phyloP scores from a whole-genome alignment of 2,113 vertebrate genomes.

The Lontra canadensis region DNA sequence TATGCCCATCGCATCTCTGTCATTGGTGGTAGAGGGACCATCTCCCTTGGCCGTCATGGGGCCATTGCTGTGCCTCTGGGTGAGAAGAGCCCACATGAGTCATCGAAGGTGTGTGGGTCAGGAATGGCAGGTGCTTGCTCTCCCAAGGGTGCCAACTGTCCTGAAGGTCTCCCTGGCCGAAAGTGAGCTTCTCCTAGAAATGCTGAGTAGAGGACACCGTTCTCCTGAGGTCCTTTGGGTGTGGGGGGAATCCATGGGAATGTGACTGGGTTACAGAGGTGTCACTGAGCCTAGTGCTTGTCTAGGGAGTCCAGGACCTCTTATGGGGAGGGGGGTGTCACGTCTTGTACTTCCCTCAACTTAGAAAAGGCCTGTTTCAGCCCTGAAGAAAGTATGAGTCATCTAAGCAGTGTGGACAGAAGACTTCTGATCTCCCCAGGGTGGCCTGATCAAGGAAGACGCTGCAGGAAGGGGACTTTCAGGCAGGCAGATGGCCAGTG shows the following conservation, averaged over 20 bases:
- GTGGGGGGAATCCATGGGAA: background rate
- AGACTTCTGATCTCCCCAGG: background rate
- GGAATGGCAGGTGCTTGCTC: accelerated
- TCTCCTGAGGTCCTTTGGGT: background rate
- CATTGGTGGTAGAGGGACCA: background rate
- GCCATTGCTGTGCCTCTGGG: background rate
- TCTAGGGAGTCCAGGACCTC: background rate
- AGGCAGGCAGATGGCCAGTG: background rate
- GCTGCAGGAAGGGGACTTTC: background rate
- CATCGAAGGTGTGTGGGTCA: no score
- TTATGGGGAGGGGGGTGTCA: background rate
- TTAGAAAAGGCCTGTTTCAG: background rate
- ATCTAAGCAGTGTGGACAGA: background rate
- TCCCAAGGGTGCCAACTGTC: no score
- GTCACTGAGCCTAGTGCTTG: background rate
- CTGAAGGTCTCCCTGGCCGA: background rate
- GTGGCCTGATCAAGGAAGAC: background rate
- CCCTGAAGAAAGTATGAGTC: background rate
- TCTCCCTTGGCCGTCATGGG: background rate
- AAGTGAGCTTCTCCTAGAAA: background rate
- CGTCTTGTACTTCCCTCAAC: background rate
- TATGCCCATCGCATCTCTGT: accelerated
- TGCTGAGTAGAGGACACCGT: background rate
- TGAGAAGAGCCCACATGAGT: background rate
- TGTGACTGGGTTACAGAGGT: background rate